Base-by-base conservation (phyloP, 1,140 invertebrate species). In the Lepidurus arcticus region DNA sequence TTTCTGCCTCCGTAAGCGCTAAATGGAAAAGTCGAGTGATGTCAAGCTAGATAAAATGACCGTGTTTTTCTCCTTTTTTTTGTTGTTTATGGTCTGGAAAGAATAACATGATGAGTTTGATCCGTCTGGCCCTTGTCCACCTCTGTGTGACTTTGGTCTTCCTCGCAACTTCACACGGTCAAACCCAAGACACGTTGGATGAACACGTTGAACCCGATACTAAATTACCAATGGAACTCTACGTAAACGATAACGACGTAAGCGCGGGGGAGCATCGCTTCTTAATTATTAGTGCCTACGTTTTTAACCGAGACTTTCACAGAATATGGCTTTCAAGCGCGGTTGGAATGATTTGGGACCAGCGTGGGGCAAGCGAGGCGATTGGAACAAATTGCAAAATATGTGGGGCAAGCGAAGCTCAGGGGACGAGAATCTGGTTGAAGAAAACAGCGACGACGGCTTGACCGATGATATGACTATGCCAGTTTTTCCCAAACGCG, bases 391-490 rank as follows among this genome's bases (percentile, higher is more conserved):
- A 65, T 44, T 81, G 44, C 80, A 79, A 77, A 77, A 75, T 21
- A 73, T 73, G 10, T 86, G 85, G 85, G 85, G 85, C 16, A 86
- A 86, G 80, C 80, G 85, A 44, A 83, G 80, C 47, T 81, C 77
- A 76, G 74, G 78, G 42, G 73, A 65, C 1, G 75, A 42, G 16
- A 47, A 13, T 9, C 10, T 65, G 44, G 21, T 11, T 3, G 76
- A 47, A 10, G 44, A 34, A 43, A 76, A 13, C 10, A 65, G 16
- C 76, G 65, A 76, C 76, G 65, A 76, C 44, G 76, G 53, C 44
- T 24, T 76, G 44, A 65, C 53, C 53, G 53, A 65, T 13, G 53
- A 65, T 1, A 7, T 21, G 53, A 21, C 53, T 16, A 65, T 65
- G 53, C 53, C 53, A 21, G 53, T 65, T 13, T 65, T n/a, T 21